These are phyloP conservation scores for Bombus waltoni DNA, from an alignment of 1,140 invertebrate genomes.

Conservation along the genomic window DNA sequence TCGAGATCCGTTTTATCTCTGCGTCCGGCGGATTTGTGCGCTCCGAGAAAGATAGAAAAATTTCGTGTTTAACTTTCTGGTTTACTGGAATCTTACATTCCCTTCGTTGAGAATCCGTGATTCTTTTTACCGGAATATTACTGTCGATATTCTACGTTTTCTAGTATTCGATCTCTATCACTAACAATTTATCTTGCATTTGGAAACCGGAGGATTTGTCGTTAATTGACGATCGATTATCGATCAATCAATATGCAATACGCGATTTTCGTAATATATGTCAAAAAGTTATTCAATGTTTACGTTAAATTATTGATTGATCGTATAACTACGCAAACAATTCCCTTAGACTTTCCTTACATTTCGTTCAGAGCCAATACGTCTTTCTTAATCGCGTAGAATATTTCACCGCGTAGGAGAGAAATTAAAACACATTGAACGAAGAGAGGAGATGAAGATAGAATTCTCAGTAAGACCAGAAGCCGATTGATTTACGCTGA, in stretches of 20 bases:
- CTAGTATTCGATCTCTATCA: not conserved
- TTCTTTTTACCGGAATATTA: too few relatives aligned
- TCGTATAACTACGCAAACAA: too few relatives aligned
- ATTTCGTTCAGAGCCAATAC: too few relatives aligned
- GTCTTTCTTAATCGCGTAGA: not conserved
- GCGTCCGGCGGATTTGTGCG: not conserved
- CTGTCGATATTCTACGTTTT: not conserved
- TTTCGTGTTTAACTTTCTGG: not conserved
- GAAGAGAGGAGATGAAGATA: not conserved
- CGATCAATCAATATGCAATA: not conserved
- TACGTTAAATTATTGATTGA: too few relatives aligned
- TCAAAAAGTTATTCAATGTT: too few relatives aligned
- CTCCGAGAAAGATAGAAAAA: not conserved
- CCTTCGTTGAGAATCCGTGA: too few relatives aligned
- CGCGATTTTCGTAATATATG: not conserved
- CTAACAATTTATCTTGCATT: not conserved
- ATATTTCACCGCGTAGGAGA: not conserved
- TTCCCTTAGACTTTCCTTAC: too few relatives aligned
- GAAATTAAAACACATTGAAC: not conserved
- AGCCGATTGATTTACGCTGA: not conserved
- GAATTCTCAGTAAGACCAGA: too few relatives aligned
- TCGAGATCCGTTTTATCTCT: not conserved
- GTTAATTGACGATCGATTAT: fast-evolving
- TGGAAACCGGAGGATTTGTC: not conserved
- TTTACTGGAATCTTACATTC: not conserved